Percentiles rank a stretch among this genome's conserved stretches.
Evolutionary conservation across 2,888 invertebrate species (phyloP).

Genomic region (Pristionchus maxplancki): DNA sequence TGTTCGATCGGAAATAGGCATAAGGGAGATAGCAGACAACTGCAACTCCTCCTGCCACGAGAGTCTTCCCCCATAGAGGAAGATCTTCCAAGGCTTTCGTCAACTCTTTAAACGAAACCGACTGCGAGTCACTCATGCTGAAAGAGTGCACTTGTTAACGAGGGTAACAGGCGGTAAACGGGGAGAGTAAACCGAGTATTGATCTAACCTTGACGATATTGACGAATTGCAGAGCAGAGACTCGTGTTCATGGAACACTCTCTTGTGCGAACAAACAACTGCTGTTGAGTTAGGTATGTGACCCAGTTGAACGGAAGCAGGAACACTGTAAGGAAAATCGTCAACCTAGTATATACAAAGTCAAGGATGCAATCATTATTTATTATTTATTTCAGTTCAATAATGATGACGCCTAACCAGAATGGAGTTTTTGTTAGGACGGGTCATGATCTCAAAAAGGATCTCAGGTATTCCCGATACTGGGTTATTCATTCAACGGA

Average conservation of each 20-base stretch:
- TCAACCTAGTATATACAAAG: constrained; percentile 34
- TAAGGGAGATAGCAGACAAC: constrained; percentile 64
- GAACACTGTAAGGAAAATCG: background rate
- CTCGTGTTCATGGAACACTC: constrained; percentile 20
- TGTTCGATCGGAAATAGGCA: constrained; percentile 55
- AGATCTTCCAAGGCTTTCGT: constrained; percentile 57
- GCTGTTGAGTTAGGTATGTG: constrained; percentile 40
- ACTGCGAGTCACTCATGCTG: constrained; percentile 21
- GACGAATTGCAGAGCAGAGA: constrained; percentile 30
- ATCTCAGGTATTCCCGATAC: constrained; percentile 12
- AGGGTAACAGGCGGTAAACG: background rate
- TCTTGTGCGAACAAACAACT: constrained; percentile 27
- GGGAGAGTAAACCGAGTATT: background rate
- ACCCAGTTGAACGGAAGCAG: background rate
- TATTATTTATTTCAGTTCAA: background rate
- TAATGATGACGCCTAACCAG: constrained; percentile 39
- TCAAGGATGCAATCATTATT: background rate
- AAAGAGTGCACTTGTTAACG: constrained; percentile 14
- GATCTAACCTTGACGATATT: constrained; percentile 22
- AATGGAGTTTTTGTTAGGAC: constrained; percentile 51
- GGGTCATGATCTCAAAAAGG: constrained; percentile 49
- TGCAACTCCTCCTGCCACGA: constrained; percentile 63
- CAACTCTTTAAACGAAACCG: constrained; percentile 25
- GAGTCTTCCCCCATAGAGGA: constrained; percentile 67
- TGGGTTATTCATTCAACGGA: background rate